Percentiles rank a stretch among this genome's conserved stretches.
phyloP scores from a whole-genome alignment of 2,113 vertebrate species.

The Archilochus colubris region DNA sequence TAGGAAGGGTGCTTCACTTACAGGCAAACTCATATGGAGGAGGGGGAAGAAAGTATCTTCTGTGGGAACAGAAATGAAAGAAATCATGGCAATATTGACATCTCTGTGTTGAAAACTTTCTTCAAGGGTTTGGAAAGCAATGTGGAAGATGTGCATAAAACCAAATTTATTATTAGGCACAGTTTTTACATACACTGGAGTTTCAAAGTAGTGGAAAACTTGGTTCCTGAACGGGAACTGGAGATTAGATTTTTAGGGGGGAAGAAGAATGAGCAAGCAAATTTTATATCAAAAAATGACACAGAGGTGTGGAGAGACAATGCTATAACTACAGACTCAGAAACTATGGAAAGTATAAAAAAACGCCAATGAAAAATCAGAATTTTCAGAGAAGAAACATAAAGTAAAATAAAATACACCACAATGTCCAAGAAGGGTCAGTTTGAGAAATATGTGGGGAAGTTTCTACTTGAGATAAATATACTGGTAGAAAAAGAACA shows the following conservation, averaged over 20 bases:
- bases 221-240: background rate
- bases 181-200: background rate
- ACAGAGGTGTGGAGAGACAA: background rate
- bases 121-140: conserved; percentile 40
- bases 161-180: background rate
- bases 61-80: conserved; percentile 42
- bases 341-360: background rate
- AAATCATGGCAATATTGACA: conserved; percentile 2
- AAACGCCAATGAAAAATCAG: background rate
- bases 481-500: background rate
- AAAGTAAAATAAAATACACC: background rate
- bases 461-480: background rate
- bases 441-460: background rate
- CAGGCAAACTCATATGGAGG: conserved; percentile 8
- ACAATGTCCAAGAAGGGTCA: background rate
- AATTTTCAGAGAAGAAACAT: background rate
- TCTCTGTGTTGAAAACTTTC: background rate
- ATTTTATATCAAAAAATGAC: background rate
- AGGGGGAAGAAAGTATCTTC: background rate
- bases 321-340: background rate
- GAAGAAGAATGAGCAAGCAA: conserved; percentile 12
- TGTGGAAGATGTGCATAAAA: background rate
- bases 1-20: conserved; percentile 35
- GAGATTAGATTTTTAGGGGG: background rate
- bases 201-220: conserved; percentile 3